phyloP scores from a whole-genome alignment of 2,113 vertebrate genomes.

The Centrocercus urophasianus region DNA sequence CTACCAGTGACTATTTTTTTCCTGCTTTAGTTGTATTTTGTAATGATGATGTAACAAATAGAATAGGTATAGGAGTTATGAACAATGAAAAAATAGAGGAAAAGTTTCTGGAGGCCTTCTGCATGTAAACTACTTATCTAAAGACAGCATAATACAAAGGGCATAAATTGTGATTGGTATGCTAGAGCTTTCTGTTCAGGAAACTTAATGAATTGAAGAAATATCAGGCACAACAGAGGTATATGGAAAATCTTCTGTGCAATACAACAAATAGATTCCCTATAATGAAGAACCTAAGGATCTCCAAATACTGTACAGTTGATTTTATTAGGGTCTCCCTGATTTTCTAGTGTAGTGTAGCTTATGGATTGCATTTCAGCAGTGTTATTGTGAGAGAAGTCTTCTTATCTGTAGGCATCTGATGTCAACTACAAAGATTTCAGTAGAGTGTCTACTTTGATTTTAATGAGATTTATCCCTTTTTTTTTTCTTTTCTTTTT shows the following conservation, averaged over 20 bases:
- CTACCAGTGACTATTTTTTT: neutral
- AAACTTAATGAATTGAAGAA: neutral
- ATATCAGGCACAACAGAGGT: neutral
- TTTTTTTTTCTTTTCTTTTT: neutral
- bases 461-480: neutral
- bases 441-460: neutral
- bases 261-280: rapidly evolving
- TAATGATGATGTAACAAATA: neutral
- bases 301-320: neutral
- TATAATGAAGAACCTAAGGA: neutral
- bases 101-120: neutral
- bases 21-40: neutral
- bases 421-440: neutral
- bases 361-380: neutral
- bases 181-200: neutral
- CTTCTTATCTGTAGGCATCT: neutral
- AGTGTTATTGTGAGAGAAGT: neutral
- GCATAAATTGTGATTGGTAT: neutral
- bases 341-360: neutral
- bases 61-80: neutral
- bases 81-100: neutral
- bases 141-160: neutral
- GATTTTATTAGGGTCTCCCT: neutral
- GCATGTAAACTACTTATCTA: neutral
- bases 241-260: neutral